Conservation (phyloP, 2,888 invertebrate genomes). For the Alviniconcha strummeri region DNA sequence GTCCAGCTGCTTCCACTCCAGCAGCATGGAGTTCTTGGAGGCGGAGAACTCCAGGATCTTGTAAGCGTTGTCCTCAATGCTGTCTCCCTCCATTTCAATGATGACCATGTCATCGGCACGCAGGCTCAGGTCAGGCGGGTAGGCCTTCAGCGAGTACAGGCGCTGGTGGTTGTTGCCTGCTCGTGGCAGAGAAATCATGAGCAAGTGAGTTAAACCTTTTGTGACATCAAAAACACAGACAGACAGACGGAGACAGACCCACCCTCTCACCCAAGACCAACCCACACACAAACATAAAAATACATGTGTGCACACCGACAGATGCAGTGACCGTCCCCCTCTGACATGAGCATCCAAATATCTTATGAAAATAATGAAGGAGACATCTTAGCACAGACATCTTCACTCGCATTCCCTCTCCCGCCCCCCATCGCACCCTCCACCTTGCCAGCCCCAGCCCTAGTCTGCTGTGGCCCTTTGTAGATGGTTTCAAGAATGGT, state of each 20-base stretch:
- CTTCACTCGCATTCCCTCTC: too few species aligned
- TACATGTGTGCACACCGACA: too few species aligned
- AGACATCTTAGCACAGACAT: too few species aligned
- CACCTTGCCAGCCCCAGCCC: background rate
- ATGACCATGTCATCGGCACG: slow-evolving; percentile 13
- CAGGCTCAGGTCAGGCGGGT: slow-evolving; percentile 18
- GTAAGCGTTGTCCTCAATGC: slow-evolving; percentile 27
- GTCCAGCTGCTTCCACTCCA: slow-evolving; percentile 31
- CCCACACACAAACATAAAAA: too few species aligned
- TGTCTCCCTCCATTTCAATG: slow-evolving; percentile 28
- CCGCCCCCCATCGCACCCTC: background rate
- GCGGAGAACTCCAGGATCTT: slow-evolving; percentile 33
- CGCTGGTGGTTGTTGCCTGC: slow-evolving; percentile 28
- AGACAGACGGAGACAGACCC: too few species aligned
- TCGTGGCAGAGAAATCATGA: background rate
- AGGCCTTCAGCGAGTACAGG: background rate
- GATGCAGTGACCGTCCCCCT: too few species aligned
- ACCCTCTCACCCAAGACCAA: too few species aligned
- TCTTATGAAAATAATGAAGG: too few species aligned
- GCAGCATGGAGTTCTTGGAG: slow-evolving; percentile 31
- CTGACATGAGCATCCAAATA: too few species aligned
- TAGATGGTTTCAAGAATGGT: background rate
- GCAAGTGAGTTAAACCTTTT: too few species aligned
- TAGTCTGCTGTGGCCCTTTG: background rate
- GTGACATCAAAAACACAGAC: too few species aligned